Evolutionary conservation across 2,888 invertebrate genomes (phyloP), one percentile per base, ranked within the genome.

Genomic region (Tachina lurida): DNA sequence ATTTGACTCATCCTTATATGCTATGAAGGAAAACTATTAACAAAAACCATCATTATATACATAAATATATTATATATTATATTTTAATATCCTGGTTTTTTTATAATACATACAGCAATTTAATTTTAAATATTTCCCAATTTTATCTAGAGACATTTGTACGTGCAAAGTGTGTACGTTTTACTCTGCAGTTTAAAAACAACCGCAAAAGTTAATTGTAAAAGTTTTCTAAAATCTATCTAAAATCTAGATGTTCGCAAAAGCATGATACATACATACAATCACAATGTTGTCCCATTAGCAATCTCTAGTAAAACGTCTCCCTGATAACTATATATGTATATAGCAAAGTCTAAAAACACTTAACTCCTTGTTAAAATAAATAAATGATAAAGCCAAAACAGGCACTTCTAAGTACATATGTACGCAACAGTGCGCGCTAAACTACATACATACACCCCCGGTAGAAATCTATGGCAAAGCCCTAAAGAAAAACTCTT

Each of bases 161-260:
- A 13, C 17, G 45, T 31, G 13, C 10, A 52, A 31, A 12, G 41
- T 71, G 31, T 63, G 15, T n/a, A 1, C 15, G 12, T 47, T 31
- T 49, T 56, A 45, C 47, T 41, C 49, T 47, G 7, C 31, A 31
- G 39, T 39, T 54, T 47, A 7, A 70, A 43, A 71, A 19, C 47
- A 76, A 73, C 71, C 67, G 22, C 84, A 73, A 77, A 80, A 84
- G 49, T 84, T 84, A 84, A 84, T 84, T 84, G 68, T 62, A 76
- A 81, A 84, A 84, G 60, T 81, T 84, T 81, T 67, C 9, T 13
- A 43, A 56, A 56, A 43, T 15, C 60, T 9, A 60, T 60, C 5
- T 19, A 15, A 60, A 54, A 17, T 54, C 19, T 70, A 54, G 31
- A 31, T 31, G 7, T 31, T 31, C 31, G 31, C 31, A 31, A 31